Conservation (phyloP, 2,888 invertebrate species). For the Drosophila yooni region DNA sequence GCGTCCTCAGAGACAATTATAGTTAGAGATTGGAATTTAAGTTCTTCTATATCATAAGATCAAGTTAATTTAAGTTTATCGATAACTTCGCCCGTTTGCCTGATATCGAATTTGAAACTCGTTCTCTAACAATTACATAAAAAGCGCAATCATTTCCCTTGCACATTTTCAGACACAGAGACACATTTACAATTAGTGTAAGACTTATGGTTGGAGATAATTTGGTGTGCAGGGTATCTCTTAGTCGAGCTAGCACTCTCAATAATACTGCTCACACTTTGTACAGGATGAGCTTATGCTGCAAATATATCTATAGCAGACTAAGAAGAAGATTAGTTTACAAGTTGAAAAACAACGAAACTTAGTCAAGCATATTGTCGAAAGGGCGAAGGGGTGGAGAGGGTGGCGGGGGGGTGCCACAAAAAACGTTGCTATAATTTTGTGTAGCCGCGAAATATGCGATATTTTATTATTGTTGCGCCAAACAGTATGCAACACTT, state of each 20-base stretch:
- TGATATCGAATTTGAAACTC: neutral
- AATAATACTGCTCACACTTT: neutral
- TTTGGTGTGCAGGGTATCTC: neutral
- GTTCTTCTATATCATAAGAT: rapidly evolving
- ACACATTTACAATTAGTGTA: neutral
- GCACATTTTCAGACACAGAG: neutral
- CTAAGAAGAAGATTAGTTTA: conserved; percentile 15
- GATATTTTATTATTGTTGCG: conserved; percentile 78
- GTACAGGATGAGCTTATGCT: neutral
- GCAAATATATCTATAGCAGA: neutral
- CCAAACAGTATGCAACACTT: conserved; percentile 78
- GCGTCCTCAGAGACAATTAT: neutral
- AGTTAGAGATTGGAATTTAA: neutral
- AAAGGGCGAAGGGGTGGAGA: neutral
- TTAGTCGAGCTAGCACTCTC: neutral
- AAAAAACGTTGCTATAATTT: conserved; percentile 37
- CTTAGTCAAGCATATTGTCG: neutral
- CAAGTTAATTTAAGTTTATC: neutral
- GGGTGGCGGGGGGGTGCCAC: neutral
- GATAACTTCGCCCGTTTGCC: neutral
- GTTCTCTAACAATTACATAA: neutral
- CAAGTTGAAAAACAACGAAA: neutral
- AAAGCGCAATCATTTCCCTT: neutral
- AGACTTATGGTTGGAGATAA: neutral
- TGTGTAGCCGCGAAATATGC: conserved; percentile 68